phyloP scores from a whole-genome alignment of 2,113 vertebrate species.

The Neogobius melanostomus region DNA sequence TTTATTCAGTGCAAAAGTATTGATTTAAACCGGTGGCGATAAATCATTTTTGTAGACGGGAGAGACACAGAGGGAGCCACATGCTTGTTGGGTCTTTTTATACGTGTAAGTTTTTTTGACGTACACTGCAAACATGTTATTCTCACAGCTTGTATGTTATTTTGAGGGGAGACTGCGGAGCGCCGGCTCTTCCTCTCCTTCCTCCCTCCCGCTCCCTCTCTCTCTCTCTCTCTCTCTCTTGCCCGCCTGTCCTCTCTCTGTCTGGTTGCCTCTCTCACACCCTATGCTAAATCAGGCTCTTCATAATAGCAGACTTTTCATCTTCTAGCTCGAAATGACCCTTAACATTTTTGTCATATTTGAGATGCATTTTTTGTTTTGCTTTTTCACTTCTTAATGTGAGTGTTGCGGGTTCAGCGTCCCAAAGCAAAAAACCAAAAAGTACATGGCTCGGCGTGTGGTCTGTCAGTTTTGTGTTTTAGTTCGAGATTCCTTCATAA shows the following conservation, averaged over 20 bases:
- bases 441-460: slow-evolving; percentile 65
- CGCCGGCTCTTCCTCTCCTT: slow-evolving; percentile 63
- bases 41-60: slow-evolving; percentile 21
- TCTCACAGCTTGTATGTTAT: slow-evolving; percentile 74
- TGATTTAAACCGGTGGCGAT: neutral
- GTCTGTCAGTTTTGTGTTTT: slow-evolving; percentile 58
- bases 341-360: slow-evolving; percentile 73
- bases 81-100: slow-evolving; percentile 32
- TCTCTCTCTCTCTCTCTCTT: slow-evolving; percentile 39
- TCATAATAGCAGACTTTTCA: slow-evolving; percentile 75
- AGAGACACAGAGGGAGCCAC: slow-evolving; percentile 19
- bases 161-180: slow-evolving; percentile 79
- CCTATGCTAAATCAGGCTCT: slow-evolving; percentile 74
- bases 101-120: slow-evolving; percentile 65
- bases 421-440: slow-evolving; percentile 63
- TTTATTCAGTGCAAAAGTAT: slow-evolving; percentile 23
- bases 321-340: slow-evolving; percentile 70
- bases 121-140: slow-evolving; percentile 73
- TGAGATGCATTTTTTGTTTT: slow-evolving; percentile 43
- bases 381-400: slow-evolving; percentile 42
- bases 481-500: slow-evolving; percentile 51
- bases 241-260: slow-evolving; percentile 24
- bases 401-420: slow-evolving; percentile 68
- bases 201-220: slow-evolving; percentile 23
- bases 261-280: slow-evolving; percentile 69